Evolutionary conservation across 2,888 invertebrate species (phyloP).

Genomic region (Tinea semifulvella): DNA sequence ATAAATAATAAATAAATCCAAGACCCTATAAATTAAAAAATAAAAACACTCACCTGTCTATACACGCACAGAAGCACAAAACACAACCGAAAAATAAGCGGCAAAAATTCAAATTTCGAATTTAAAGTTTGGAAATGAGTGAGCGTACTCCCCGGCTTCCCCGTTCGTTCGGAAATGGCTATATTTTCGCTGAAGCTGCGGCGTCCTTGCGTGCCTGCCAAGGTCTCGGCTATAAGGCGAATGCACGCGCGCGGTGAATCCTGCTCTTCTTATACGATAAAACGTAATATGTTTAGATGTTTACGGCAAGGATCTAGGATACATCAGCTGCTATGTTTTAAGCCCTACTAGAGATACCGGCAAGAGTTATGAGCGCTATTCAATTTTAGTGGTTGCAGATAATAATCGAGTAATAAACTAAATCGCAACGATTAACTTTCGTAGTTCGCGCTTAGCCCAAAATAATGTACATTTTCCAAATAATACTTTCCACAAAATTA

Average conservation of each 20-base stretch:
- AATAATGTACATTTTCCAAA: no score
- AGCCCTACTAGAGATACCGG: no score
- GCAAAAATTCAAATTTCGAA: neutral
- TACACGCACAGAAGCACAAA: neutral
- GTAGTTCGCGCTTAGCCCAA: no score
- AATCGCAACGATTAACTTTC: no score
- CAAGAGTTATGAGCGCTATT: neutral
- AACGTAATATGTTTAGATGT: neutral
- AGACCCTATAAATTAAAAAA: neutral
- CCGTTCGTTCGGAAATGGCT: conserved; percentile 51
- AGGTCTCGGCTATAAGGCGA: conserved; percentile 53
- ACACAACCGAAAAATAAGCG: neutral
- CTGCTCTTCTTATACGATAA: conserved; percentile 13
- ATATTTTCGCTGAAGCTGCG: conserved; percentile 43
- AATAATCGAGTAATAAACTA: neutral
- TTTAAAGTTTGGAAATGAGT: neutral
- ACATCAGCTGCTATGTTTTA: no score
- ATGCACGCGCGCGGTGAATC: conserved; percentile 37
- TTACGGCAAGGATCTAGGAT: neutral
- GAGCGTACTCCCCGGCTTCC: conserved; percentile 30
- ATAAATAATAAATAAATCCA: no score
- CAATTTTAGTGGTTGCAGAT: neutral
- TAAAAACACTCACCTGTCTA: neutral
- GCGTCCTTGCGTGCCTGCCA: conserved; percentile 59
- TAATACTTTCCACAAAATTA: no score